Conservation (phyloP, 2,113 vertebrate species). For the Tyto alba region DNA sequence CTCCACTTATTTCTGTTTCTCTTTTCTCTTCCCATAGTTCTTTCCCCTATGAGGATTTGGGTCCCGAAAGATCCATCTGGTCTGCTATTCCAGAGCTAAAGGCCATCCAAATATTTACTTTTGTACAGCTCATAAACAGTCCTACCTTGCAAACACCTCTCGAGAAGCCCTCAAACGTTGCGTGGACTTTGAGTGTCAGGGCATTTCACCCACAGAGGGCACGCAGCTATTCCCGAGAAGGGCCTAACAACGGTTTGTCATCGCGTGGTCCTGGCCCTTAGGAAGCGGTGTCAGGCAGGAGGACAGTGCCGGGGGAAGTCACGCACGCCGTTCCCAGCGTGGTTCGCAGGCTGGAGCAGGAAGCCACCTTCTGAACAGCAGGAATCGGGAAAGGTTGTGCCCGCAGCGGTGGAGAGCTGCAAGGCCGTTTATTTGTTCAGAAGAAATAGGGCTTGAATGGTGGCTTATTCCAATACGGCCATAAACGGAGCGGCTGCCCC, state of each 20-base stretch:
- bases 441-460: fast-evolving
- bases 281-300: background rate
- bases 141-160: background rate
- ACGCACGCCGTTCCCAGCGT: fast-evolving
- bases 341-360: fast-evolving
- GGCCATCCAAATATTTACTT: background rate
- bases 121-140: background rate
- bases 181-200: background rate
- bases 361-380: background rate
- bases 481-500: fast-evolving
- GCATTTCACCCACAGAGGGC: background rate
- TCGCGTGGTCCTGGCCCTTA: fast-evolving
- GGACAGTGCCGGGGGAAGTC: background rate
- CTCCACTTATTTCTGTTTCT: background rate
- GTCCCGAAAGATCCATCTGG: background rate
- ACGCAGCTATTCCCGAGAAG: background rate
- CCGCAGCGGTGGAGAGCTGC: background rate
- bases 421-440: background rate
- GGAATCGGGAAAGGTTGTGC: background rate
- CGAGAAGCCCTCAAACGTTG: background rate
- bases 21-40: background rate
- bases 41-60: background rate
- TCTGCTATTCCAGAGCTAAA: background rate
- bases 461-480: background rate
- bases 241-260: background rate